Percentiles rank a stretch among this genome's conserved stretches.
phyloP scores from a whole-genome alignment of 2,888 invertebrate species.

The Embidobia sp. region DNA sequence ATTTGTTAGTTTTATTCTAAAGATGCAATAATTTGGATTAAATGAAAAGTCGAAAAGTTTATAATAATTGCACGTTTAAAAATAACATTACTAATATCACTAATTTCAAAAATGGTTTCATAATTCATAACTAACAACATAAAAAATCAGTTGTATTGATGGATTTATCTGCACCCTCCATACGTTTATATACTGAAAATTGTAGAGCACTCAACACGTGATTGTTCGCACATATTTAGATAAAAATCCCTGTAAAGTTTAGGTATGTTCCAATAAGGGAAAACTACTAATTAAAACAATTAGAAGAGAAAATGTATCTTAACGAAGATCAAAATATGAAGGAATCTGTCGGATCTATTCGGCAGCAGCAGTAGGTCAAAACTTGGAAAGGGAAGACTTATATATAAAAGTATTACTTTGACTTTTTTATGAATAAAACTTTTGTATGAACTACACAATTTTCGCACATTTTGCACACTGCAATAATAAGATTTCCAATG shows the following conservation, averaged over 20 bases:
- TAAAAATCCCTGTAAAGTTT: slow-evolving; percentile 75
- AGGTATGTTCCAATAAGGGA: slow-evolving; percentile 62
- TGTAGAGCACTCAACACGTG: slow-evolving; percentile 79
- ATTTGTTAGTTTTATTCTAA: too few relatives aligned
- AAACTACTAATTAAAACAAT: slow-evolving; percentile 51
- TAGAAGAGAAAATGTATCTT: slow-evolving; percentile 39
- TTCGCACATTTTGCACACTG: slow-evolving; percentile 62
- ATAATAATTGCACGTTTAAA: too few relatives aligned
- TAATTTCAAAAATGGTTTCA: too few relatives aligned
- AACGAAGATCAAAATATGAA: slow-evolving; percentile 53
- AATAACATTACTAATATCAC: too few relatives aligned
- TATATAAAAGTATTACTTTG: slow-evolving; percentile 49
- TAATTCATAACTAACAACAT: background rate
- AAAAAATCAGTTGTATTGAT: slow-evolving; percentile 21
- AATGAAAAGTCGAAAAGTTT: too few relatives aligned
- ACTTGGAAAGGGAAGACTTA: slow-evolving; percentile 54
- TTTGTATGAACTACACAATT: slow-evolving; percentile 57
- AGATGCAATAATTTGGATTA: too few relatives aligned
- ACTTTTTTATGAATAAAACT: slow-evolving; percentile 52
- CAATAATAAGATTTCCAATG: slow-evolving; percentile 62
- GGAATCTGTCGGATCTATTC: slow-evolving; percentile 20
- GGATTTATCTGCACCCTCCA: slow-evolving; percentile 50
- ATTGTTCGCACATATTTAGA: slow-evolving; percentile 80
- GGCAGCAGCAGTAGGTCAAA: slow-evolving; percentile 53
- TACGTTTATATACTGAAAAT: slow-evolving; percentile 67